Conservation (phyloP, 2,113 vertebrate species). For the Brevimyrus niger region DNA sequence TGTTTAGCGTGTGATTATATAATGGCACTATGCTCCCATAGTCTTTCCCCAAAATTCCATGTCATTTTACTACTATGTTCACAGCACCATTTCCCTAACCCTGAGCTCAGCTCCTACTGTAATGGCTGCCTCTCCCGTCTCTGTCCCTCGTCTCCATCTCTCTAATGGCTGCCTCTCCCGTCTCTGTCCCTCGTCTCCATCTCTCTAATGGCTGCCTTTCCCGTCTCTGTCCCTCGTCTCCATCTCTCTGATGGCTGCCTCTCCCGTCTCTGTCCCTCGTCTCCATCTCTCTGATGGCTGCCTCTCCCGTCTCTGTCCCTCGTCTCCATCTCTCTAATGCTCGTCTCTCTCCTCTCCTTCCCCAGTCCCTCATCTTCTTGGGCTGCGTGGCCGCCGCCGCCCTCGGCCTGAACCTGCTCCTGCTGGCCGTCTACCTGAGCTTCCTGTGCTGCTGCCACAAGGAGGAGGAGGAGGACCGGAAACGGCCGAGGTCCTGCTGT, state of each 20-base stretch:
- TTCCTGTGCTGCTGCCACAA: slow-evolving; percentile 77
- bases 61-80: background rate
- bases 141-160: background rate
- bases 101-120: background rate
- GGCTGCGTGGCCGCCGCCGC: slow-evolving; percentile 71
- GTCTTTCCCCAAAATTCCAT: background rate
- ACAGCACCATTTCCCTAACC: background rate
- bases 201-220: background rate
- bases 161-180: slow-evolving; percentile 71
- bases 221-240: slow-evolving; percentile 34
- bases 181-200: slow-evolving; percentile 49
- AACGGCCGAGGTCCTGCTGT: slow-evolving; percentile 73
- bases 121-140: background rate
- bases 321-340: background rate
- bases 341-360: background rate
- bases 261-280: slow-evolving; percentile 31
- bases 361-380: slow-evolving; percentile 81
- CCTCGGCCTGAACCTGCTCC: slow-evolving; percentile 82
- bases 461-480: slow-evolving; percentile 63
- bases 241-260: background rate
- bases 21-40: background rate
- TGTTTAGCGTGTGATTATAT: background rate
- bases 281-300: background rate
- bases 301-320: slow-evolving; percentile 53
- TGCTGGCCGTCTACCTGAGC: slow-evolving; percentile 74